These are phyloP conservation scores for Pipistrellus pipistrellus DNA, from an alignment of 2,797 vertebrate genomes.

Conservation along the genomic window DNA sequence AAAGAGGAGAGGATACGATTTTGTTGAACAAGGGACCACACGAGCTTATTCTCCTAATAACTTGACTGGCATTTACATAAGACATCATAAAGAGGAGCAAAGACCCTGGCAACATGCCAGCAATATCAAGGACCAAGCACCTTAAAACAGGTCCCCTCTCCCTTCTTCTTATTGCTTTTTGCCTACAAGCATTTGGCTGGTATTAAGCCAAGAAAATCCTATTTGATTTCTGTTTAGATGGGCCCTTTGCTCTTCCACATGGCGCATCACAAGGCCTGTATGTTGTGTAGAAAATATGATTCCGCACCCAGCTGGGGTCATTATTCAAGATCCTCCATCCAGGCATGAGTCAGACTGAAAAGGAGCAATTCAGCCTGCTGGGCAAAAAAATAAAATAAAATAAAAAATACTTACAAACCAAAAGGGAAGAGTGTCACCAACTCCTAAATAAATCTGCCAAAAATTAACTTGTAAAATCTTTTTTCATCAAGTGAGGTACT, in stretches of 20 bases:
- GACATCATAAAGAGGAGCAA: neutral
- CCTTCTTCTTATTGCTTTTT: neutral
- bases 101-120: neutral
- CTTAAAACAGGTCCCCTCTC: neutral
- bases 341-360: slow-evolving; percentile 62
- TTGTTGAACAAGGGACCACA: neutral
- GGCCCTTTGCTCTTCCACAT: neutral
- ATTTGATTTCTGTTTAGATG: slow-evolving; percentile 38
- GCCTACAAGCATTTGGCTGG: neutral
- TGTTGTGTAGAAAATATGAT: neutral
- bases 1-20: neutral
- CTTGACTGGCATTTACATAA: neutral
- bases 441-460: slow-evolving; percentile 44
- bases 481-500: neutral
- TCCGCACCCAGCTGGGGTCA: neutral
- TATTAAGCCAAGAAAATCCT: neutral
- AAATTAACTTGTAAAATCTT: neutral
- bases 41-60: neutral
- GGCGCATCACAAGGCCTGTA: neutral
- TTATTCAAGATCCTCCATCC: slow-evolving; percentile 60
- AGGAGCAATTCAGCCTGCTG: slow-evolving; percentile 47
- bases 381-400: neutral
- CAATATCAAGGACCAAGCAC: neutral
- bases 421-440: slow-evolving; percentile 28
- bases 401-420: neutral